Evolutionary conservation across 2,113 vertebrate genomes (phyloP).

Genomic region (Oreochromis spilurus): DNA sequence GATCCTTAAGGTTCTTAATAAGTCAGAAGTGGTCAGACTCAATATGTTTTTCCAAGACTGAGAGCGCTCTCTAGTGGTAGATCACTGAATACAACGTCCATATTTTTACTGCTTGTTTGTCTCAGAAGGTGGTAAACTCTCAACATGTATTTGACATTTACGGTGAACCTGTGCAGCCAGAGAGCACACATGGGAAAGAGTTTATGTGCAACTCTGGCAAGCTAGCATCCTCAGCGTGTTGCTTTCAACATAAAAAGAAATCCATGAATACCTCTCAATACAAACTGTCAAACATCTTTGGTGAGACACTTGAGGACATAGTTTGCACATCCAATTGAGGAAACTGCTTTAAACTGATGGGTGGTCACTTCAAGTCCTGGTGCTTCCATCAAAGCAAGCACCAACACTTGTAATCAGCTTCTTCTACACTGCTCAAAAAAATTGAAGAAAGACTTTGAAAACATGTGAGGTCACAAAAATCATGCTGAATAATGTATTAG

Average conservation of each 20-base stretch:
- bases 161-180: fast-evolving
- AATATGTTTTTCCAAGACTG: neutral
- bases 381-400: neutral
- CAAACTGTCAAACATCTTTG: neutral
- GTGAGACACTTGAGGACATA: neutral
- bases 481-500: neutral
- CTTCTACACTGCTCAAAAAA: neutral
- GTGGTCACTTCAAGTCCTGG: neutral
- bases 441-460: neutral
- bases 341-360: neutral
- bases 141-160: neutral
- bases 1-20: fast-evolving
- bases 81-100: neutral
- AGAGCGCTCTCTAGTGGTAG: neutral
- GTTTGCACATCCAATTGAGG: neutral
- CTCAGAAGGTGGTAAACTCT: neutral
- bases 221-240: neutral
- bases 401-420: fast-evolving
- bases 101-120: neutral
- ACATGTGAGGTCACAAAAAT: neutral
- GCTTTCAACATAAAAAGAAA: neutral
- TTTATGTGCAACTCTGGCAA: neutral
- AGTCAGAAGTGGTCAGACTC: neutral
- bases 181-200: neutral
- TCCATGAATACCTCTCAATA: neutral